Conservation (phyloP, 2,888 invertebrate species). For the Cerceris ruficornis region DNA sequence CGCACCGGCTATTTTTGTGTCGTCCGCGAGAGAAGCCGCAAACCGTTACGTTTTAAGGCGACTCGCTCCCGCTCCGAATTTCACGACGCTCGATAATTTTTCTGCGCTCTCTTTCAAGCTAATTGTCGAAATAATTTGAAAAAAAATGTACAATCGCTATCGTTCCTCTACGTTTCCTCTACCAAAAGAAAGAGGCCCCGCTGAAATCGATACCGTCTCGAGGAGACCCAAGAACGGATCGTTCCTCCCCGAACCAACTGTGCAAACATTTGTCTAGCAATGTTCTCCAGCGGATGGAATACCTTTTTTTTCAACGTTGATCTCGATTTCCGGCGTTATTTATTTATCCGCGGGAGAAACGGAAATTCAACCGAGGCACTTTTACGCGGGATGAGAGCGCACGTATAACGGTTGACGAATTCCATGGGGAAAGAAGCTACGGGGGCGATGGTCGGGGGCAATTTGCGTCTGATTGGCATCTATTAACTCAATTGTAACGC, state of each 20-base stretch:
- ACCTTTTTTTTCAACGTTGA: too few relatives aligned
- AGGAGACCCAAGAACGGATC: constrained; percentile 9
- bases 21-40: constrained; percentile 62
- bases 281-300: neutral
- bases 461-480: constrained; percentile 79
- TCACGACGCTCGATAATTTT: constrained; percentile 16
- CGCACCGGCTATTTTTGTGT: constrained; percentile 67
- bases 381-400: neutral
- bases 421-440: constrained; percentile 29
- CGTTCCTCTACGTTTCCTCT: neutral
- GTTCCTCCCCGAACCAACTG: constrained; percentile 19
- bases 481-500: constrained; percentile 78
- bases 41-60: constrained; percentile 59
- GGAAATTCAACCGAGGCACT: neutral
- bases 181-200: neutral
- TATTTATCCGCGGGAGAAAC: neutral
- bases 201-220: constrained; percentile 45
- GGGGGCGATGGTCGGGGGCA: constrained; percentile 50
- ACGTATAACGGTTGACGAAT: neutral
- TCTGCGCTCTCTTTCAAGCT: neutral
- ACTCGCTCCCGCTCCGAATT: constrained; percentile 51
- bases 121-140: neutral
- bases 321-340: too few relatives aligned
- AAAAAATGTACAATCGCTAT: neutral
- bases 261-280: constrained; percentile 25